These are phyloP conservation scores for Podiceps cristatus DNA, from an alignment of 2,113 vertebrate species.

Conservation along the genomic window DNA sequence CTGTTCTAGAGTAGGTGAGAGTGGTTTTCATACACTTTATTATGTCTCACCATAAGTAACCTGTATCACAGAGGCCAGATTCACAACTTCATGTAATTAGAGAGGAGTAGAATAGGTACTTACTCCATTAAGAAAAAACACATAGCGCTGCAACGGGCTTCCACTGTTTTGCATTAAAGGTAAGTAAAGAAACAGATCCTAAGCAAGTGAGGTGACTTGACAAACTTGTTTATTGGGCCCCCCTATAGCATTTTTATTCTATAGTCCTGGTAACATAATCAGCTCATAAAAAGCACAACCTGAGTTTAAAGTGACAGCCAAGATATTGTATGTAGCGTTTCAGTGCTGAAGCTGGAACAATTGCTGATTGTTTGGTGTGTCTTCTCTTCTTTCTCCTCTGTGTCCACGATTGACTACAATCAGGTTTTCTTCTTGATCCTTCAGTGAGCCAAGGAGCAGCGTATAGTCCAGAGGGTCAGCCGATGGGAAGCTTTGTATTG, in stretches of 20 bases:
- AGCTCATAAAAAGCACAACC: conserved; percentile 55
- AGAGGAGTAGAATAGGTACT: conserved; percentile 15
- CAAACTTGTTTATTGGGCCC: conserved; percentile 46
- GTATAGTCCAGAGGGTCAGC: conserved; percentile 99
- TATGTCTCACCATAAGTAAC: neutral
- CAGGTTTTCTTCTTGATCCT: conserved; percentile 99
- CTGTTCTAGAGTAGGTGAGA: neutral
- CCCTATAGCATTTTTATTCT: conserved; percentile 67
- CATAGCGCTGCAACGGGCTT: neutral
- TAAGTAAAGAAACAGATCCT: conserved; percentile 51
- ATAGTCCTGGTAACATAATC: conserved; percentile 67
- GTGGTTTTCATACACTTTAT: neutral
- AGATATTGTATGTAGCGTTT: conserved; percentile 84
- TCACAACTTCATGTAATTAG: conserved; percentile 21
- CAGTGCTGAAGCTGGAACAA: conserved; percentile 91
- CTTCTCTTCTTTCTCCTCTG: conserved; percentile 95
- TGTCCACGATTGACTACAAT: conserved; percentile 99
- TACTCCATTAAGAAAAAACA: conserved; percentile 31
- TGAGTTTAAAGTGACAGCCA: conserved; percentile 67
- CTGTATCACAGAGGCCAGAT: neutral
- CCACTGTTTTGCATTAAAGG: conserved; percentile 62
- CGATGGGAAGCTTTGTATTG: conserved; percentile 99
- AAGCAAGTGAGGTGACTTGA: conserved; percentile 26
- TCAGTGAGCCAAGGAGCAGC: conserved; percentile 99
- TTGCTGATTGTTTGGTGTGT: conserved; percentile 99